Conservation (phyloP, 2,888 invertebrate species). For the Torymus texanus region DNA sequence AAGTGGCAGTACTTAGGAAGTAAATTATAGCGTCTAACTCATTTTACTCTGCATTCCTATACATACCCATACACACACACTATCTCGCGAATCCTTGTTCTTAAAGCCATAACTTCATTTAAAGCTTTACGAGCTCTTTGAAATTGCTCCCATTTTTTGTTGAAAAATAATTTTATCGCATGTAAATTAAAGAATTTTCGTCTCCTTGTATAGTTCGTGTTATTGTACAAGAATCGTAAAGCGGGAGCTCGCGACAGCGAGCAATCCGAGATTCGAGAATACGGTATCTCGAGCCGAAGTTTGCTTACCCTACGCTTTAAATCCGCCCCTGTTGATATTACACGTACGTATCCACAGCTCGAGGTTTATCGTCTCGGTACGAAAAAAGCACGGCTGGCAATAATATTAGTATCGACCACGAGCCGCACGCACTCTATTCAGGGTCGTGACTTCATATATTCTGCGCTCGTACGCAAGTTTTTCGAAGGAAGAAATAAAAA, state of each 20-base stretch:
- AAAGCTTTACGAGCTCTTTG: too few relatives aligned
- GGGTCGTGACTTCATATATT: too few relatives aligned
- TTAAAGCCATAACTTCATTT: neutral
- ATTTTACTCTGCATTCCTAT: slow-evolving; percentile 4
- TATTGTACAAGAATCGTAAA: too few relatives aligned
- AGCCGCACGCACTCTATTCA: too few relatives aligned
- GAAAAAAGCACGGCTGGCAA: too few relatives aligned
- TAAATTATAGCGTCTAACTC: slow-evolving; percentile 27
- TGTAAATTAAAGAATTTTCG: too few relatives aligned
- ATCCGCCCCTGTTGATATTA: slow-evolving; percentile 8
- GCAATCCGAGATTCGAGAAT: neutral
- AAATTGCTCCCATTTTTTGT: too few relatives aligned
- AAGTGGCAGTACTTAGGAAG: slow-evolving; percentile 35
- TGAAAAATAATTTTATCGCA: too few relatives aligned
- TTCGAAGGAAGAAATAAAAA: neutral
- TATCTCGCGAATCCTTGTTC: neutral
- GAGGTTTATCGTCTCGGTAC: too few relatives aligned
- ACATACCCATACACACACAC: neutral
- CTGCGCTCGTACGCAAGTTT: too few relatives aligned
- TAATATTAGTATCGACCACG: too few relatives aligned
- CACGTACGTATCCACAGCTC: neutral
- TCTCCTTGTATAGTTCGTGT: too few relatives aligned
- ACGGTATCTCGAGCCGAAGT: neutral
- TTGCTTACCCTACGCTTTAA: neutral
- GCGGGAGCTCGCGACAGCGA: neutral